These are phyloP conservation scores for Aspiorhynchus laticeps DNA, from an alignment of 2,113 vertebrate genomes.

Conservation along the genomic window DNA sequence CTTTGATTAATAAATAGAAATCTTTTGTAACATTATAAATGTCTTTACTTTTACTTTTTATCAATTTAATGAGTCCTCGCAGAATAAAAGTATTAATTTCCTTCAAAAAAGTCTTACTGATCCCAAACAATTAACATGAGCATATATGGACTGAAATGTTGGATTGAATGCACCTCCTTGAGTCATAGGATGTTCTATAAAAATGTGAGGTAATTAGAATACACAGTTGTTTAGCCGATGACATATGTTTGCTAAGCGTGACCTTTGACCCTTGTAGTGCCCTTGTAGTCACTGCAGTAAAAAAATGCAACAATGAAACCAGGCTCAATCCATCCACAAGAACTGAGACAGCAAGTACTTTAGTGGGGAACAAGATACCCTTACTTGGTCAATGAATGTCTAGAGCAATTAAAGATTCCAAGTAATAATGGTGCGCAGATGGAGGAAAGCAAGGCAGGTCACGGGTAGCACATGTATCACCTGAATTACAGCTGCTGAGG, in stretches of 20 bases:
- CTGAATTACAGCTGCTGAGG: constrained; percentile 69
- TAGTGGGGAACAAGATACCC: constrained; percentile 69
- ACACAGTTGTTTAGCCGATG: constrained; percentile 22
- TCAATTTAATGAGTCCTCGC: not conserved
- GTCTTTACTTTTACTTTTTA: not conserved
- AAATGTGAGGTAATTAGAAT: not conserved
- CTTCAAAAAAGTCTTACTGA: not conserved
- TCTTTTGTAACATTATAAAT: not conserved
- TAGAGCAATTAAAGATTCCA: constrained; percentile 75
- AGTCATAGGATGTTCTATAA: not conserved
- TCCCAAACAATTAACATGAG: not conserved
- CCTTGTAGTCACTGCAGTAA: constrained; percentile 41
- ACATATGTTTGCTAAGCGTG: constrained; percentile 51
- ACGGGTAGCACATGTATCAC: constrained; percentile 73
- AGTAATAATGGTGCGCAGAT: constrained; percentile 67
- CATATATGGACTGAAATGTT: not conserved
- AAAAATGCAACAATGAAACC: constrained; percentile 54
- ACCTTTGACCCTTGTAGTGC: constrained; percentile 42
- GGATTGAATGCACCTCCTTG: not conserved
- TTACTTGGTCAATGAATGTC: constrained; percentile 78
- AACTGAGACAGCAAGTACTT: constrained; percentile 58
- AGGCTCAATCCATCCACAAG: constrained; percentile 40
- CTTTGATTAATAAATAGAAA: not conserved
- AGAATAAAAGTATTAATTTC: not conserved
- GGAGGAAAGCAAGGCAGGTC: constrained; percentile 66